Evolutionary conservation across 2,888 invertebrate genomes (phyloP).

Genomic region (Caenorhabditis zanzibari): DNA sequence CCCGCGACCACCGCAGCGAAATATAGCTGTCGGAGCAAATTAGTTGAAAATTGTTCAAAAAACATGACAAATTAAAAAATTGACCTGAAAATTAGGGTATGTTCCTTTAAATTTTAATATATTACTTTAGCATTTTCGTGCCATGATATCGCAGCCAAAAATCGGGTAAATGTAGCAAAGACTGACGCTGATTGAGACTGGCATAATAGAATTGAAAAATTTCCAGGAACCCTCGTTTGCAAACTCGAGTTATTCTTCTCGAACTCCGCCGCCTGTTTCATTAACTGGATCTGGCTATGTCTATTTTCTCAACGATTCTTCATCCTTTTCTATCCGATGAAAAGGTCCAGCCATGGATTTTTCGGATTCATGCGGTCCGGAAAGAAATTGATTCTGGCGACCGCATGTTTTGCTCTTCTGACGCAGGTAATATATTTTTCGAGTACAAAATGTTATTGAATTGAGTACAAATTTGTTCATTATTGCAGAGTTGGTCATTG

Average conservation of each 20-base stretch:
- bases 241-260: conserved; percentile 77
- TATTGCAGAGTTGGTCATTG: conserved; percentile 73
- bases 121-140: too few species aligned
- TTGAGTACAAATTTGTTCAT: background rate
- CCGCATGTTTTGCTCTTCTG: conserved; percentile 71
- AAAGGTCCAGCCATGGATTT: conserved; percentile 67
- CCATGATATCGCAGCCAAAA: too few species aligned
- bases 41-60: too few species aligned
- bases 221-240: conserved; percentile 76
- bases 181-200: too few species aligned
- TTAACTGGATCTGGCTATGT: conserved; percentile 78
- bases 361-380: conserved; percentile 72
- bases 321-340: conserved; percentile 77
- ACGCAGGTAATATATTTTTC: conserved; percentile 72
- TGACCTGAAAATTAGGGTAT: too few species aligned
- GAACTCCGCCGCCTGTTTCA: conserved; percentile 76
- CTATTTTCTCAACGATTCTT: conserved; percentile 78
- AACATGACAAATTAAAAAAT: too few species aligned
- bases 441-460: background rate
- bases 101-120: too few species aligned
- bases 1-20: too few species aligned
- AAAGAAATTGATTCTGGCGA: conserved; percentile 70
- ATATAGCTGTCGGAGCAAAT: too few species aligned
- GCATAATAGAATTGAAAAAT: too few species aligned
- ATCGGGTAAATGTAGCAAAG: too few species aligned